phyloP scores from a whole-genome alignment of 2,797 vertebrate genomes.

The Bradypus variegatus region DNA sequence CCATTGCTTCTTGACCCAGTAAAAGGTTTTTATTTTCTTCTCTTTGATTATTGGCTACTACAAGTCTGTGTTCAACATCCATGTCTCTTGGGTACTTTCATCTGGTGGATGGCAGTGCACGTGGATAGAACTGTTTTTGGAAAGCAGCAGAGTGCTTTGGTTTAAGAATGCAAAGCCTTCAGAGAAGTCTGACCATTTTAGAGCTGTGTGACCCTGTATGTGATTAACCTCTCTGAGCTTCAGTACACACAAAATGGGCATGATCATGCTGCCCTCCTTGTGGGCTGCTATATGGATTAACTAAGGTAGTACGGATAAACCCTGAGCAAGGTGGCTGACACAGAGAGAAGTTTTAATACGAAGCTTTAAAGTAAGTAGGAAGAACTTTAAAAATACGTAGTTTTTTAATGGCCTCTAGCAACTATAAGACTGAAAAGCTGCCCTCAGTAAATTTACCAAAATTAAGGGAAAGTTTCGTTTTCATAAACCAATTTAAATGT shows the following conservation, averaged over 20 bases:
- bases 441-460: not conserved
- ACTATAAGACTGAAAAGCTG: not conserved
- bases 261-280: accelerated
- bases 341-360: not conserved
- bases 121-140: accelerated
- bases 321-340: not conserved
- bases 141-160: not conserved
- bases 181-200: too few relatives aligned
- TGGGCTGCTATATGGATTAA: not conserved
- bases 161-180: not conserved
- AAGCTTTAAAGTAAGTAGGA: not conserved
- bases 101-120: too few relatives aligned
- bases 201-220: not conserved
- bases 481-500: not conserved
- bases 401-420: not conserved
- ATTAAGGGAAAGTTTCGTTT: not conserved
- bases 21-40: not conserved
- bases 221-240: not conserved
- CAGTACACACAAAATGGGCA: not conserved
- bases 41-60: not conserved
- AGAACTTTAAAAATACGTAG: not conserved
- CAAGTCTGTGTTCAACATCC: not conserved
- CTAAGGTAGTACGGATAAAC: not conserved
- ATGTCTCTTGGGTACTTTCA: not conserved
- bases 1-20: not conserved